Base-by-base conservation (phyloP, 2,113 vertebrate genomes). In the Silurus glanis region DNA sequence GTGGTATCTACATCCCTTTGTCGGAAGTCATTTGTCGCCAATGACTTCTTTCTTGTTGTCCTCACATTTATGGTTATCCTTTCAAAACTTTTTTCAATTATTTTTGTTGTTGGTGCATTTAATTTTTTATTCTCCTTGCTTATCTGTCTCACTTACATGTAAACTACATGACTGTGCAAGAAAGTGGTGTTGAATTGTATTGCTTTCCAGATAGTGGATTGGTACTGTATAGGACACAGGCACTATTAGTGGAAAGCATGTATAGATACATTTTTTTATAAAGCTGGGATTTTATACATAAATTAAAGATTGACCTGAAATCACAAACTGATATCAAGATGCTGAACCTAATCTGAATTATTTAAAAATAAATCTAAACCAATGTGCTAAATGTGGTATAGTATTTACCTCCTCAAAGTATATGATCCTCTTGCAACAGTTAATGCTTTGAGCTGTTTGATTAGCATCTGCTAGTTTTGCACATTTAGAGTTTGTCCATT, bases 261-360 rank as follows among this genome's bases (percentile, higher is more conserved):
- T 85, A 88, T 87, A 84, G 90, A 94, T 95, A 85, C 90, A 95
- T 94, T 92, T 95, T 37, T 96, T 95, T 91, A 95, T 91, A 92
- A 90, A 87, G 80, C 90, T 87, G 94, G 94, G 90, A 95, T 95
- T 92, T 93, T 37, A 81, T 87, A 91, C 92, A 92, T 94, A 93
- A 95, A 95, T 96, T 95, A 95, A 96, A 93, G 89, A 94, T 91
- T 82, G 80, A 61, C 84, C 92, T 94, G 25, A 91, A 93, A 92
- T 84, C 86, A 85, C 81, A 85, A 91, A 74, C 82, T 81, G 61
- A 85, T 85, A 82, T 74, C 3, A 49, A 66, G 81, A 84, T 83
- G 86, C 80, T 86, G 64, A 80, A 67, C 56, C 64, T 69, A 71
- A 55, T 82, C 47, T 28, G 37, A 14, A 53, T 67, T 53, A 67